A percentile compares a stretch with the other conserved stretches of the same genome.
Conservation (phyloP, 2,888 invertebrate genomes). For the Andricus quercusramuli region DNA sequence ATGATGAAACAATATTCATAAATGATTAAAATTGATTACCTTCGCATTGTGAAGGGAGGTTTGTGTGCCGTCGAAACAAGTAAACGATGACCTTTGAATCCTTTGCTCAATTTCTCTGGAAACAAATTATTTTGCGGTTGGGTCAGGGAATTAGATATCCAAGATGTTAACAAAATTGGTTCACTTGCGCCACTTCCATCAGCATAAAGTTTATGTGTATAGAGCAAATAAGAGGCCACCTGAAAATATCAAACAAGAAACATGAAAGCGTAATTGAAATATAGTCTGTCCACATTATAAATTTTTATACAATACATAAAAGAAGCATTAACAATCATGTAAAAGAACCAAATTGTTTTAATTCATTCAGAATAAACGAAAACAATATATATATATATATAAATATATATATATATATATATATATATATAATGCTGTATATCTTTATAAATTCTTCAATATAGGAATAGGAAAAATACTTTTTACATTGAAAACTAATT, state of each 20-base stretch:
- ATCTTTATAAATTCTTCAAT: too few relatives aligned
- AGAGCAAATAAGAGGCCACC: slow-evolving; percentile 86
- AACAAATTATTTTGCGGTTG: slow-evolving; percentile 82
- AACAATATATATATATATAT: too few relatives aligned
- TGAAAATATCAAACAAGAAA: slow-evolving; percentile 63
- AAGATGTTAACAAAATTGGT: slow-evolving; percentile 85
- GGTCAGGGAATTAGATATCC: slow-evolving; percentile 84
- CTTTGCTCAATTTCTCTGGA: slow-evolving; percentile 84
- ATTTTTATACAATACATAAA: too few relatives aligned
- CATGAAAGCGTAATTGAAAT: too few relatives aligned
- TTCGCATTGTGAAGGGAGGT: slow-evolving; percentile 87
- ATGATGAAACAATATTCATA: background rate
- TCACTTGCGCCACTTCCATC: slow-evolving; percentile 87
- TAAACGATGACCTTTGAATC: slow-evolving; percentile 89
- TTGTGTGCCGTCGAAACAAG: slow-evolving; percentile 85
- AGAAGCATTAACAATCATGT: too few relatives aligned
- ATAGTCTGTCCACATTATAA: too few relatives aligned
- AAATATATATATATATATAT: too few relatives aligned
- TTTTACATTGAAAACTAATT: too few relatives aligned
- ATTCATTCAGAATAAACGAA: too few relatives aligned
- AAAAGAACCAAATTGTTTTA: too few relatives aligned
- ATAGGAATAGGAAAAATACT: too few relatives aligned
- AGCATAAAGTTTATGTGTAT: slow-evolving; percentile 86
- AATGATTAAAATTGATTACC: slow-evolving; percentile 73
- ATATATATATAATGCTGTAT: too few relatives aligned